Evolutionary conservation across 2,888 invertebrate genomes (phyloP).

Genomic region (Tipula helvola): DNA sequence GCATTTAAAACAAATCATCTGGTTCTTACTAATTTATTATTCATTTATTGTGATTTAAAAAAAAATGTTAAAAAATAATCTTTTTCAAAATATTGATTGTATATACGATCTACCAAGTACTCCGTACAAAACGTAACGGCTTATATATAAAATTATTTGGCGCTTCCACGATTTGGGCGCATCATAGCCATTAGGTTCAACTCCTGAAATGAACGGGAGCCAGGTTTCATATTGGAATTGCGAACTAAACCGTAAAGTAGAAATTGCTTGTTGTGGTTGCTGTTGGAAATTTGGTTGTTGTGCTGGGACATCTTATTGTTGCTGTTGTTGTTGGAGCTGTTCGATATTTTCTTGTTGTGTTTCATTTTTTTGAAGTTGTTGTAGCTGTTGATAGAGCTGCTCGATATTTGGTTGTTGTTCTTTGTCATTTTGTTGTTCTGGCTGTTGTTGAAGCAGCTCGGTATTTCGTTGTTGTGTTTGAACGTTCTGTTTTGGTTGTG

Average conservation of each 20-base stretch:
- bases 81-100: neutral
- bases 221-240: constrained; percentile 49
- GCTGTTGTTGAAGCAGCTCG: neutral
- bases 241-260: no score
- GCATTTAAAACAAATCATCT: neutral
- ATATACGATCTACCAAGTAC: neutral
- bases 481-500: no score
- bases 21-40: neutral
- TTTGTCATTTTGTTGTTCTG: no score
- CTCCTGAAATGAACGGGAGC: constrained; percentile 52
- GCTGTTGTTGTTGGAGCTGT: no score
- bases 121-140: neutral
- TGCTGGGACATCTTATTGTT: no score
- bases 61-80: neutral
- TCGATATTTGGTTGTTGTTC: no score
- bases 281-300: no score
- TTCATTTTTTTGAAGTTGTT: no score
- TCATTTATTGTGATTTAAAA: neutral
- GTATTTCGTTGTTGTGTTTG: constrained; percentile 21
- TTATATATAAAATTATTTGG: neutral
- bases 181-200: constrained; percentile 68
- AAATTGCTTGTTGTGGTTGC: no score
- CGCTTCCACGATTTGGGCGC: constrained; percentile 56
- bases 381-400: no score
- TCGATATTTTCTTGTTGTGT: no score